Conservation (phyloP, 2,113 vertebrate genomes). For the Paedocypris sp. region DNA sequence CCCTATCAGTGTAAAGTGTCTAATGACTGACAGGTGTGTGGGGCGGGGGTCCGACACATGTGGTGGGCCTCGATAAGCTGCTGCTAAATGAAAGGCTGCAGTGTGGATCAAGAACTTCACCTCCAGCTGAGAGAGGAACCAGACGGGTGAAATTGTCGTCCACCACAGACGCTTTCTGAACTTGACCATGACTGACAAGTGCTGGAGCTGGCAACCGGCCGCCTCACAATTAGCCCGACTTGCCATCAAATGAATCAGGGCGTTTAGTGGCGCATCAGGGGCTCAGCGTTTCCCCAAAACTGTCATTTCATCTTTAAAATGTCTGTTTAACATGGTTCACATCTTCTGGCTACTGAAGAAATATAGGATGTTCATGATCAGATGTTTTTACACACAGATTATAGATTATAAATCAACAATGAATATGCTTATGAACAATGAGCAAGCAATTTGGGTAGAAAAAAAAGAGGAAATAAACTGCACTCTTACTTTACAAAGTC, state of each 20-base stretch:
- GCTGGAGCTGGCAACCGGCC: not conserved
- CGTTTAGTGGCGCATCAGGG: too few species aligned
- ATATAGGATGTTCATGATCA: too few species aligned
- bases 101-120: not conserved
- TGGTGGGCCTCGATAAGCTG: not conserved
- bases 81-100: constrained; percentile 4
- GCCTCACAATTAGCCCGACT: not conserved
- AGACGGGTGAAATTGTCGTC: not conserved
- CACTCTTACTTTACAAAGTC: too few species aligned
- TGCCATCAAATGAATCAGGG: not conserved
- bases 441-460: too few species aligned
- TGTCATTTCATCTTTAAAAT: too few species aligned
- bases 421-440: too few species aligned
- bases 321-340: too few species aligned
- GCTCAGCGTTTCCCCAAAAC: too few species aligned
- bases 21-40: constrained; percentile 10
- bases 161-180: constrained; percentile 1
- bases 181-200: constrained; percentile 24
- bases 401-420: too few species aligned
- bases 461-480: too few species aligned
- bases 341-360: too few species aligned
- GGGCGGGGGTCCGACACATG: not conserved
- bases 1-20: constrained; percentile 13
- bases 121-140: constrained; percentile 20
- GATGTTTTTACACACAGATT: too few species aligned